Conservation (phyloP, 2,113 vertebrate species). For the Pachycephala philippinensis region DNA sequence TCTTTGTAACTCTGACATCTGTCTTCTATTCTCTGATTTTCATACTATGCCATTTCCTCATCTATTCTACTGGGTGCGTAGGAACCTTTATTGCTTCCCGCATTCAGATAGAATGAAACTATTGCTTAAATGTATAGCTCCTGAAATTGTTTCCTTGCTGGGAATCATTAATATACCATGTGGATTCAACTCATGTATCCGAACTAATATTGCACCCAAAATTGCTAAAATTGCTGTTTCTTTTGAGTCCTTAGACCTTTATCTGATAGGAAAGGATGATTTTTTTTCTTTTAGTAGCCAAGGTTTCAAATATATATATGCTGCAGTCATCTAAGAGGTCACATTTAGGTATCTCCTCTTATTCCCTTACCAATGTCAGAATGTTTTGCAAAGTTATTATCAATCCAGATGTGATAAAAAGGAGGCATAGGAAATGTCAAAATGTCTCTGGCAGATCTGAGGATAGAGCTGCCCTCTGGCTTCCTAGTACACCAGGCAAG, state of each 20-base stretch:
- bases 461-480: not conserved
- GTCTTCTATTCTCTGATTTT: not conserved
- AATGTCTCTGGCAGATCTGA: not conserved
- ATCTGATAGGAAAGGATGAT: not conserved
- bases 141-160: slow-evolving; percentile 36
- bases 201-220: not conserved
- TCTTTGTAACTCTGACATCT: not conserved
- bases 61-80: not conserved
- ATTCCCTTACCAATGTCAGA: not conserved
- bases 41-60: not conserved
- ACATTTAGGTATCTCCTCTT: not conserved
- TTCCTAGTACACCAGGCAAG: not conserved
- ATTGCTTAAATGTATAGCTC: slow-evolving; percentile 31
- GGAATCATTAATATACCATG: not conserved
- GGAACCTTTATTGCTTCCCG: slow-evolving; percentile 4
- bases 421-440: not conserved
- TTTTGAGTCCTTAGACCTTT: not conserved
- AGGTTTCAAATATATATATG: not conserved
- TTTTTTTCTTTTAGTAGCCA: not conserved
- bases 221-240: not conserved
- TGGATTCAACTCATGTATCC: not conserved
- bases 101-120: slow-evolving; percentile 8
- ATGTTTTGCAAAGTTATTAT: not conserved
- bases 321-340: not conserved
- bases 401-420: not conserved